These are phyloP conservation scores for Chaetorhynchus papuensis DNA, from an alignment of 2,113 vertebrate genomes.

Conservation along the genomic window DNA sequence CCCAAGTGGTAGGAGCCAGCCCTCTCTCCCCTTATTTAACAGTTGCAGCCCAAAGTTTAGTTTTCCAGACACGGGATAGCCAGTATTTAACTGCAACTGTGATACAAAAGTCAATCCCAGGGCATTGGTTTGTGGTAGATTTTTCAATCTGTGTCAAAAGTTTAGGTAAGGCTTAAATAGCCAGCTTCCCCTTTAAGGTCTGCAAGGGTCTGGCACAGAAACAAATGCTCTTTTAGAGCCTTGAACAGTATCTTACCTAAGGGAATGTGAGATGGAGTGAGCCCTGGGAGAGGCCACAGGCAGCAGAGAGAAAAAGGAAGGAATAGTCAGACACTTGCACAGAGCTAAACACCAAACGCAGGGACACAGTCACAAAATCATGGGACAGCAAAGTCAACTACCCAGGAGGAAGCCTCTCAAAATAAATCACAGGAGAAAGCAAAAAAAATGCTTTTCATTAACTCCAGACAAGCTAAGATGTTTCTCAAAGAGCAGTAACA, in stretches of 20 bases:
- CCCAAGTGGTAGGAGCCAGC: not conserved
- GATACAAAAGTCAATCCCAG: not conserved
- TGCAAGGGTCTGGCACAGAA: not conserved
- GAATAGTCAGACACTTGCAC: not conserved
- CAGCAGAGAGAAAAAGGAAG: conserved; percentile 69
- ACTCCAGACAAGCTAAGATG: not conserved
- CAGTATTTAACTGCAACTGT: not conserved
- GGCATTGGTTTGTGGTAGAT: not conserved
- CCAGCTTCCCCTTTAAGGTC: not conserved
- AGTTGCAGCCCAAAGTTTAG: not conserved
- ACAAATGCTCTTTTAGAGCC: not conserved
- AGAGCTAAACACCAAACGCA: not conserved
- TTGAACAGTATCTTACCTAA: conserved; percentile 87
- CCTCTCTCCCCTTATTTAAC: not conserved
- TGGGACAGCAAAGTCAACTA: not conserved
- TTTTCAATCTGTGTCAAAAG: not conserved
- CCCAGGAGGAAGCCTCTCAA: not conserved
- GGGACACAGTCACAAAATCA: not conserved
- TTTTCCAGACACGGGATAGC: not conserved
- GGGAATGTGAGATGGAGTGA: conserved; percentile 92
- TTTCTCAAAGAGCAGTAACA: not conserved
- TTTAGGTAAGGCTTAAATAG: not conserved
- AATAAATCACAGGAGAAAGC: not conserved
- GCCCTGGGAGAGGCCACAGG: conserved; percentile 78
- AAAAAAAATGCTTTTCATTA: not conserved